A percentile compares a stretch with the other conserved stretches of the same genome.
phyloP scores from a whole-genome alignment of 1,140 invertebrate species.

The Tetramorium alpestre region DNA sequence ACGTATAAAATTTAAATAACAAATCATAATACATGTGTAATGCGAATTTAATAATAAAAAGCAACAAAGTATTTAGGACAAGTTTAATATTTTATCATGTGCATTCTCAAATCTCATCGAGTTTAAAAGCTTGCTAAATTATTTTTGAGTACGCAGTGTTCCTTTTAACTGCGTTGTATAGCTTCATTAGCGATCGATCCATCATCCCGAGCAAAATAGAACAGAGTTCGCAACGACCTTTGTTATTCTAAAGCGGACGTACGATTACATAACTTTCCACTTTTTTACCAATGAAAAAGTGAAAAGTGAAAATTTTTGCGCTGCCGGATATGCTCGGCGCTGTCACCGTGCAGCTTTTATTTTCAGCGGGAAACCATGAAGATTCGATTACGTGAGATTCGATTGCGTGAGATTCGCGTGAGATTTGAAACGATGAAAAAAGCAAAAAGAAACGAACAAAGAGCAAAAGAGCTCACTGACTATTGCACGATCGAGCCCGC shows the following conservation, averaged over 20 bases:
- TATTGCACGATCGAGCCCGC: constrained; percentile 30
- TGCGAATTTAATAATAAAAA: no score
- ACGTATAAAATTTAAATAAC: not conserved
- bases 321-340: not conserved
- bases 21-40: not conserved
- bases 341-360: constrained; percentile 22
- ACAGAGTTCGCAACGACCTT: not conserved
- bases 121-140: constrained; percentile 20
- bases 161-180: not conserved
- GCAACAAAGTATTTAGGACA: not conserved
- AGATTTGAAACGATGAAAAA: constrained; percentile 13
- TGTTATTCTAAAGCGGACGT: constrained; percentile 30
- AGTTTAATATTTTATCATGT: not conserved
- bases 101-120: not conserved
- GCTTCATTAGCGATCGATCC: constrained; percentile 40
- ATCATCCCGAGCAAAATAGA: constrained; percentile 17
- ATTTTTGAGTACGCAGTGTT: not conserved
- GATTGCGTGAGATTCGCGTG: constrained; percentile 8
- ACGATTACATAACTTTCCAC: constrained; percentile 28
- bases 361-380: constrained; percentile 8
- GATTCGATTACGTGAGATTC: not conserved
- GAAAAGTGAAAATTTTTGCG: constrained; percentile 22
- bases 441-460: not conserved
- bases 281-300: not conserved
- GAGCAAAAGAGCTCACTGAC: constrained; percentile 4